These are phyloP conservation scores for Hanleya hanleyi DNA, from an alignment of 2,888 invertebrate species.

Conservation along the genomic window DNA sequence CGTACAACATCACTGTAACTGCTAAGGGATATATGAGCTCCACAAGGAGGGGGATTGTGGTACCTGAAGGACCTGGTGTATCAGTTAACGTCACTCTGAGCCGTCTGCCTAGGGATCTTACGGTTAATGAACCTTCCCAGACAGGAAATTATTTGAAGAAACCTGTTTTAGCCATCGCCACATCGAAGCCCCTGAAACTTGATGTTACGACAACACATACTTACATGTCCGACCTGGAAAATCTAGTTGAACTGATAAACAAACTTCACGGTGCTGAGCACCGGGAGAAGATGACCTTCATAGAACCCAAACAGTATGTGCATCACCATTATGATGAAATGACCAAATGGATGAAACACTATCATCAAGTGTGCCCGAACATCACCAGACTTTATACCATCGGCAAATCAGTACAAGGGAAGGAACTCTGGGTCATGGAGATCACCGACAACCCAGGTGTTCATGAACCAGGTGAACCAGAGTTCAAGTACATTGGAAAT, in stretches of 20 bases:
- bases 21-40: conserved; percentile 68
- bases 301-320: conserved; percentile 58
- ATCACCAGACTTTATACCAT: conserved; percentile 76
- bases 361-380: conserved; percentile 52
- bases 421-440: conserved; percentile 92
- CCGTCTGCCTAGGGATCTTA: neutral
- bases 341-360: conserved; percentile 49
- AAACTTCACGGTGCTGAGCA: conserved; percentile 53
- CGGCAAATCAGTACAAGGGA: conserved; percentile 89
- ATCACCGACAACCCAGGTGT: conserved; percentile 80
- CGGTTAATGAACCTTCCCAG: too few relatives aligned
- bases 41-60: too few relatives aligned
- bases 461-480: conserved; percentile 87
- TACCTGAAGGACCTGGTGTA: conserved; percentile 39
- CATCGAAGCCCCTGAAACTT: too few relatives aligned
- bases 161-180: too few relatives aligned
- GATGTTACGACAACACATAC: too few relatives aligned
- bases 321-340: conserved; percentile 65
- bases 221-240: conserved; percentile 39
- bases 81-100: conserved; percentile 38
- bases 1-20: conserved; percentile 77
- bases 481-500: conserved; percentile 97
- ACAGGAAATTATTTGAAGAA: too few relatives aligned
- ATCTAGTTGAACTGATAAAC: conserved; percentile 50
- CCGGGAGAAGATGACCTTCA: conserved; percentile 49